Evolutionary conservation across 2,113 vertebrate genomes (phyloP).

Genomic region (Poeciliopsis turrubarensis): DNA sequence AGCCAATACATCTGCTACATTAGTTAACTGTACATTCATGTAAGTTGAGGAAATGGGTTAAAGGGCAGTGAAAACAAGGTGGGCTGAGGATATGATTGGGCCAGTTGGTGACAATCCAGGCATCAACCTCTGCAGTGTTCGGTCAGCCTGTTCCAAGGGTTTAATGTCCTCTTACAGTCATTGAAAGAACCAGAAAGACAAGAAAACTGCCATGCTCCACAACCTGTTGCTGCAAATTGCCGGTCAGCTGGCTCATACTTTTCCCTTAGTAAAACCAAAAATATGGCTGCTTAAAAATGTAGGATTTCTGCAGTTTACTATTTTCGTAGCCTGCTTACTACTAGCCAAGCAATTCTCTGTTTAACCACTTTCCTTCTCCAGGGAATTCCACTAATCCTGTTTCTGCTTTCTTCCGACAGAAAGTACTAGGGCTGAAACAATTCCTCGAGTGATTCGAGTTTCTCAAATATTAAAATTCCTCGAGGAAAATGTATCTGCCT

Average conservation of each 20-base stretch:
- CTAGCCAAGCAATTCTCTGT: too few species aligned
- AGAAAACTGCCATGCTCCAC: background rate
- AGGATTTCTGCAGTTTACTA: too few species aligned
- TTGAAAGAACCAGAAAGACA: background rate
- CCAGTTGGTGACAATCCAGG: background rate
- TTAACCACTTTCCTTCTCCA: too few species aligned
- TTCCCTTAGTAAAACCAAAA: background rate
- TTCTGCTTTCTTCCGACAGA: too few species aligned
- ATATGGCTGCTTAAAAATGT: too few species aligned
- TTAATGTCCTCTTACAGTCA: background rate
- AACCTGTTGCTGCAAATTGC: background rate
- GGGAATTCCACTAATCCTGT: too few species aligned
- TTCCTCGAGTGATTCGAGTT: too few species aligned
- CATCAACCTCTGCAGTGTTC: background rate
- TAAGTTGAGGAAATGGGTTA: background rate
- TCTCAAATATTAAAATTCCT: too few species aligned
- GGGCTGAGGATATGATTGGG: too few species aligned
- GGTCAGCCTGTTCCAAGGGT: background rate
- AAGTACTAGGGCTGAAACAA: too few species aligned
- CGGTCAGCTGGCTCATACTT: background rate
- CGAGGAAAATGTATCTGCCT: too few species aligned
- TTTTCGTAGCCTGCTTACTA: too few species aligned
- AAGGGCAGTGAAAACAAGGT: background rate
- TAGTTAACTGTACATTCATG: background rate
- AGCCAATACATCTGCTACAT: constrained; percentile 2